These are phyloP conservation scores for Tetrao urogallus DNA, from an alignment of 2,113 vertebrate genomes.

Conservation along the genomic window DNA sequence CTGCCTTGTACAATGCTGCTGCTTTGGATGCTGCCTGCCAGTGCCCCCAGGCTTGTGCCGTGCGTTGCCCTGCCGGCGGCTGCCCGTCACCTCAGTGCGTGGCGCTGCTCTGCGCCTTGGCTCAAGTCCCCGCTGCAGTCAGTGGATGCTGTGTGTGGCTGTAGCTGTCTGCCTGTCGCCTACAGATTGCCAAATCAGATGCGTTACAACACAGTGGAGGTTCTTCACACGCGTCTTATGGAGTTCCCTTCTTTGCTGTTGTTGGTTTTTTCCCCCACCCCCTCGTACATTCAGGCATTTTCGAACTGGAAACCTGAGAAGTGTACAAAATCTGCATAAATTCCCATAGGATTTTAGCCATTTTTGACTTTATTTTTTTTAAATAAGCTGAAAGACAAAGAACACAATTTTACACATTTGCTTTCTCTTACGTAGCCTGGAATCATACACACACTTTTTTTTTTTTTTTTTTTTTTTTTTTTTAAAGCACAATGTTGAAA, in stretches of 20 bases:
- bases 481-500: slow-evolving; percentile 78
- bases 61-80: background rate
- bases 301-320: slow-evolving; percentile 58
- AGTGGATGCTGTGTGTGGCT: background rate
- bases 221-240: slow-evolving; percentile 34
- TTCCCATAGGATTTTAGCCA: slow-evolving; percentile 59
- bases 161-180: background rate
- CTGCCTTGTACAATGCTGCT: background rate
- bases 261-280: background rate
- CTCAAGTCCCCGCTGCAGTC: background rate
- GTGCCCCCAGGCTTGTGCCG: background rate
- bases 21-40: background rate
- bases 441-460: slow-evolving; percentile 68
- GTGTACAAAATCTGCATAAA: slow-evolving; percentile 56
- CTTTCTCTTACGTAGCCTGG: slow-evolving; percentile 77
- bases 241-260: background rate
- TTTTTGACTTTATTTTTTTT: slow-evolving; percentile 75
- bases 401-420: slow-evolving; percentile 75
- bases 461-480: slow-evolving; percentile 69
- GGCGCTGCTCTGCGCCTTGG: background rate
- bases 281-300: background rate
- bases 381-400: slow-evolving; percentile 81
- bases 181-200: slow-evolving; percentile 1
- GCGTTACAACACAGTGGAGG: slow-evolving; percentile 40
- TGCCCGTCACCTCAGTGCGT: background rate